These are phyloP conservation scores for Poeciliopsis turneri DNA, from an alignment of 2,797 vertebrate species.

Conservation along the genomic window DNA sequence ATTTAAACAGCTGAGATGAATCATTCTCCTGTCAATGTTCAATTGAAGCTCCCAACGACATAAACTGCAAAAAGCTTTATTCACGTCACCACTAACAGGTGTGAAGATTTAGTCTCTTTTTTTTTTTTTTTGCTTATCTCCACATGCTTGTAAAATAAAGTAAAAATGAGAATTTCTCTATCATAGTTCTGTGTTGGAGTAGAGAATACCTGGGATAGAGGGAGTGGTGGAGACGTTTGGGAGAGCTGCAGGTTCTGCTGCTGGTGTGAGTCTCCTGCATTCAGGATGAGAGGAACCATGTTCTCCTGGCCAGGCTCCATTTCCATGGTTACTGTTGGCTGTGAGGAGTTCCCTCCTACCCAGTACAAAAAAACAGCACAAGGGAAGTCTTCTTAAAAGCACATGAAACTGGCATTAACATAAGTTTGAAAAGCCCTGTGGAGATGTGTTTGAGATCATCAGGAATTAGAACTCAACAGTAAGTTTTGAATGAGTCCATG, in stretches of 20 bases:
- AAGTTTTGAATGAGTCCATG: conserved; percentile 3
- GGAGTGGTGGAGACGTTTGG: conserved; percentile 84
- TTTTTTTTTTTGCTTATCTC: no score
- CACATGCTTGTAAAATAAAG: no score
- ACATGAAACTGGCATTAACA: not conserved
- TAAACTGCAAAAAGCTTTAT: no score
- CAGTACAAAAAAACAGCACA: conserved; percentile 36
- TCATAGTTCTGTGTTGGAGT: not conserved
- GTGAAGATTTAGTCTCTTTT: no score
- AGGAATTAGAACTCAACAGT: not conserved
- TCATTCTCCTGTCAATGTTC: no score
- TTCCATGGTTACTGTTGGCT: conserved; percentile 76
- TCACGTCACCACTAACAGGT: no score
- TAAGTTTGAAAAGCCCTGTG: not conserved
- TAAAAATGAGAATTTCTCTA: no score
- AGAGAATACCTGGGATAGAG: conserved; percentile 86
- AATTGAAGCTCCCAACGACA: no score
- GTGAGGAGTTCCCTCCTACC: conserved; percentile 84
- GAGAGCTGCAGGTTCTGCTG: conserved; percentile 84
- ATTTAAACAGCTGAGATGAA: no score
- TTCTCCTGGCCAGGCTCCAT: conserved; percentile 82
- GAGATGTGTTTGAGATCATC: not conserved
- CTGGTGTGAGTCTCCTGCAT: conserved; percentile 81
- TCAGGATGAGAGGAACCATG: conserved; percentile 86
- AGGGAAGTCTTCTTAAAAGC: conserved; percentile 29